Percentiles rank a stretch among this genome's conserved stretches.
These are phyloP conservation scores for Sinotaia quadrata DNA, from an alignment of 2,888 invertebrate species.

Conservation along the genomic window DNA sequence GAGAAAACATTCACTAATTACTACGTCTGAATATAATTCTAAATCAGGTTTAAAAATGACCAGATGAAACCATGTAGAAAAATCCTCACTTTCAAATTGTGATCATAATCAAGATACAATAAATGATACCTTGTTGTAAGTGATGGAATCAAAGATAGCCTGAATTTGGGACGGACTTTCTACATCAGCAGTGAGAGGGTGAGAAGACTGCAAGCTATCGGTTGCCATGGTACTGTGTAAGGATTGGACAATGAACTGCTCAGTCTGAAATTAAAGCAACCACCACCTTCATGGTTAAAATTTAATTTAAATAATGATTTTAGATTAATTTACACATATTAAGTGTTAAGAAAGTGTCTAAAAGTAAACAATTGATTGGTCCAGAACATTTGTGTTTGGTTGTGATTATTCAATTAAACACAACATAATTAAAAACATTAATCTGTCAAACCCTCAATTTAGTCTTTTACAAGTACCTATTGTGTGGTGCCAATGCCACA, in stretches of 20 bases:
- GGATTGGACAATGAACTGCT: conserved; percentile 14
- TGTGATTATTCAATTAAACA: not conserved
- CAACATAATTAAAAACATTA: too few relatives aligned
- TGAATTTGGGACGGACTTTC: conserved; percentile 91
- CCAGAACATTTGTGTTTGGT: not conserved
- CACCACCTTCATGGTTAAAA: not conserved
- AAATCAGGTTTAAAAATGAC: too few relatives aligned
- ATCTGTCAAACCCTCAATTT: too few relatives aligned
- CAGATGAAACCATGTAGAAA: too few relatives aligned
- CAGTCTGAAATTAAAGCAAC: conserved; percentile 11
- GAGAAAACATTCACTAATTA: too few relatives aligned
- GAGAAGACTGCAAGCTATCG: conserved; percentile 87
- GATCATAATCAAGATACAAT: too few relatives aligned
- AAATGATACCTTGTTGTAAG: conserved; percentile 84
- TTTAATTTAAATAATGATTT: not conserved
- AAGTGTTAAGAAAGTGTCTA: not conserved
- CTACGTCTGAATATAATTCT: too few relatives aligned
- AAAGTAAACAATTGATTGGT: not conserved
- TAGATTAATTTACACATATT: not conserved
- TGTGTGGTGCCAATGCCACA: too few relatives aligned
- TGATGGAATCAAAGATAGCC: conserved; percentile 90
- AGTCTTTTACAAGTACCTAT: too few relatives aligned
- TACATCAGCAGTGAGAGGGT: conserved; percentile 91
- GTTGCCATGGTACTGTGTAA: conserved; percentile 43
- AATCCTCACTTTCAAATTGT: too few relatives aligned